Evolutionary conservation across 2,797 vertebrate species (phyloP).

Genomic region (Heteromormyrus szaboi): DNA sequence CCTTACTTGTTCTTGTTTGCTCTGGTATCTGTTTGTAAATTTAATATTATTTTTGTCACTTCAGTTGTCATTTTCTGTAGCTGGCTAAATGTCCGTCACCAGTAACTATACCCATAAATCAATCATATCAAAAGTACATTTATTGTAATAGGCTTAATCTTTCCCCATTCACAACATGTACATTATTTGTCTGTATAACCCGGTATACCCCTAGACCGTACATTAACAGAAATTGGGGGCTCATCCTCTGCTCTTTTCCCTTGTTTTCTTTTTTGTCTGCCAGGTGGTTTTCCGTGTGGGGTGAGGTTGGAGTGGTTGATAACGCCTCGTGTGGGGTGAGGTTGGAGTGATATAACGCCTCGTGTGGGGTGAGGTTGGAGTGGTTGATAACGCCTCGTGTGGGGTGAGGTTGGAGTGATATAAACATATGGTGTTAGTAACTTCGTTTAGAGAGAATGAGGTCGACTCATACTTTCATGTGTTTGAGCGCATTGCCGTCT

Average conservation of each 20-base stretch:
- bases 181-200: background rate
- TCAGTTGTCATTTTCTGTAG: background rate
- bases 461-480: background rate
- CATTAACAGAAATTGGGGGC: background rate
- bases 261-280: background rate
- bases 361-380: too few relatives aligned
- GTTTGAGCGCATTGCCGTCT: background rate
- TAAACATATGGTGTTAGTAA: background rate
- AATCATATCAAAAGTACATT: background rate
- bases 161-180: background rate
- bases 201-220: background rate
- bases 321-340: too few relatives aligned
- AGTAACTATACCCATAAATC: background rate
- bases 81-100: background rate
- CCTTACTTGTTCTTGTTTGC: background rate
- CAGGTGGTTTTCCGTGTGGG: background rate
- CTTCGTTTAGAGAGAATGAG: background rate
- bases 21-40: background rate
- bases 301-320: too few relatives aligned
- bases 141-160: background rate
- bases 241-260: background rate
- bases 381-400: too few relatives aligned
- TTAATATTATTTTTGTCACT: background rate
- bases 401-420: too few relatives aligned
- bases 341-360: too few relatives aligned